Base-by-base conservation (phyloP, 1,140 invertebrate genomes). In the Drosophila ironensis region DNA sequence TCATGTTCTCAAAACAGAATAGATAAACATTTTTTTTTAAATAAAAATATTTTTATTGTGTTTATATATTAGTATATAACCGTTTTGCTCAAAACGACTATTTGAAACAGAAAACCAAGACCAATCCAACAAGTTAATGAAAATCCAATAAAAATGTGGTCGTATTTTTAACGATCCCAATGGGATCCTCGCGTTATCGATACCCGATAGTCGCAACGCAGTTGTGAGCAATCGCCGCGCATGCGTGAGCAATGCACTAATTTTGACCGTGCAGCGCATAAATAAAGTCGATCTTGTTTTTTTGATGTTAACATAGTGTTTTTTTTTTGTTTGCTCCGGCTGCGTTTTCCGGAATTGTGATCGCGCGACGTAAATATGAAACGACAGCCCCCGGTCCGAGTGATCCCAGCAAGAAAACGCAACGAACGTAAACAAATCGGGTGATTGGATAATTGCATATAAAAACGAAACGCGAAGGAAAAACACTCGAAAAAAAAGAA, bases 341-440 rank as follows among this genome's bases (percentile, higher is more conserved):
- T 57, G 54, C 54, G 54, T 17, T 57, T 57, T 59, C 54, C n/a
- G 35, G 27, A 47, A 17, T 25, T 63, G 5, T 24, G 17, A 27
- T 41, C 27, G 38, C 68, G 28, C 57, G 70, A 63, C 78, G 64
- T 84, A 78, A 78, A 67, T 86, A 84, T 84, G 78, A 77, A 70
- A 48, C 70, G 64, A 53, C 54, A 74, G 80, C 53, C 57, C 33
- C 9, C 47, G 69, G 54, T 53, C 59, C 50, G 41, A 66, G 52
- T 16, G 25, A 51, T 45, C 19, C 12, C 44, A 2, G 42, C n/a
- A 27, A 27, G 16, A 12, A 48, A 30, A 7, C 24, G 16, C 27
- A 37, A 19, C 17, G 8, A 28, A 30, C 28, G 1, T 19, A n/a
- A 16, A 4, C 27, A 22, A 48, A 63, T 24, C 33, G 42, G 50